Conservation (phyloP, 2,888 invertebrate genomes). For the Caenorhabditis macrosperma region DNA sequence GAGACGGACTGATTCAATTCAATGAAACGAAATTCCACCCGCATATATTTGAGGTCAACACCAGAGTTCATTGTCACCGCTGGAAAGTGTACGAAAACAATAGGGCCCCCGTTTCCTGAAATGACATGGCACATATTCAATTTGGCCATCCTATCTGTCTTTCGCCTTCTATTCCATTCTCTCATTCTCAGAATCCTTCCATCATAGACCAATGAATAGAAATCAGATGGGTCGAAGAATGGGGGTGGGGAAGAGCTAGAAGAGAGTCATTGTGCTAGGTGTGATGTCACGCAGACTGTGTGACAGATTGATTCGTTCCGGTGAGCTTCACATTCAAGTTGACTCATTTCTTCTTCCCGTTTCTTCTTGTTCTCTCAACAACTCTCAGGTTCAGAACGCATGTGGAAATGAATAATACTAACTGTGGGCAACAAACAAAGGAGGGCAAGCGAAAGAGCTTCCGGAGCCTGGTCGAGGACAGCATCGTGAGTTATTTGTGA, state of each 20-base stretch:
- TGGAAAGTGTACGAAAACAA: neutral
- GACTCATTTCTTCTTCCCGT: conserved; percentile 9
- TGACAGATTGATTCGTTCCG: conserved; percentile 7
- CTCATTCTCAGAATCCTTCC: too few relatives aligned
- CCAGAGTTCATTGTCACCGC: neutral
- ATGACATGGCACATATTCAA: too few relatives aligned
- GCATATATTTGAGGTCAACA: neutral
- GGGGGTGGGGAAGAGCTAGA: too few relatives aligned
- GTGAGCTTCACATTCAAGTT: conserved; percentile 6
- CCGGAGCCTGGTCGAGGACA: conserved; percentile 24
- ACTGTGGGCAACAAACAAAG: neutral
- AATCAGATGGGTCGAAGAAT: neutral
- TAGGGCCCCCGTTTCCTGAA: too few relatives aligned
- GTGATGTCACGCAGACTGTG: neutral
- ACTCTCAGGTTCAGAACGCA: neutral
- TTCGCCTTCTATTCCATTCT: too few relatives aligned
- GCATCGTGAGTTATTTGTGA: conserved; percentile 47
- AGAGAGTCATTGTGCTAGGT: neutral
- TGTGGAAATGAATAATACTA: neutral
- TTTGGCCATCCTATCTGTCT: too few relatives aligned
- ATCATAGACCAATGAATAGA: too few relatives aligned
- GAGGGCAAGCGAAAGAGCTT: conserved; percentile 4
- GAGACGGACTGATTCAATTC: neutral
- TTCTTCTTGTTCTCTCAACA: neutral
- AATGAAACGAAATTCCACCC: neutral